A percentile compares a stretch with the other conserved stretches of the same genome.
Conservation (phyloP, 2,797 vertebrate species). For the Podarcis lilfordi region DNA sequence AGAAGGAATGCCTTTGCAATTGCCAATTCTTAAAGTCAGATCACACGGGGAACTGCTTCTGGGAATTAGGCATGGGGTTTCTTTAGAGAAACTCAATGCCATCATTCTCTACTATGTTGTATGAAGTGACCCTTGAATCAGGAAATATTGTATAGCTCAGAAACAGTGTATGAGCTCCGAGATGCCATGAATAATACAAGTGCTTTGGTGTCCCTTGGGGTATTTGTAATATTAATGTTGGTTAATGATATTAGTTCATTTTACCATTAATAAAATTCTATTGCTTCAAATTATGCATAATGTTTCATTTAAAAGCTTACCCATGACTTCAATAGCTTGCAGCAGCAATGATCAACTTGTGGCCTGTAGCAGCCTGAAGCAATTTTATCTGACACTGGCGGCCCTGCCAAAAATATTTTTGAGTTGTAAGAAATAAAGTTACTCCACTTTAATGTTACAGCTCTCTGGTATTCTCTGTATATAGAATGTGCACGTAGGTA, state of each 20-base stretch:
- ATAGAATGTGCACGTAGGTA: neutral
- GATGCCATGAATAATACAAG: slow-evolving; percentile 68
- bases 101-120: neutral
- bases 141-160: neutral
- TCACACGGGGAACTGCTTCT: neutral
- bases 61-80: neutral
- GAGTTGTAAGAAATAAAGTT: neutral
- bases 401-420: slow-evolving; percentile 2
- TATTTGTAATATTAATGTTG: slow-evolving; percentile 73
- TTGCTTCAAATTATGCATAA: slow-evolving; percentile 73
- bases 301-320: slow-evolving; percentile 74
- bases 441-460: neutral
- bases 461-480: neutral
- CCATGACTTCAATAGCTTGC: slow-evolving; percentile 62
- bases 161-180: slow-evolving; percentile 39
- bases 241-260: slow-evolving; percentile 76
- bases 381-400: neutral
- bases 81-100: neutral
- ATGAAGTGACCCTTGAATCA: neutral
- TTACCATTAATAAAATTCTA: slow-evolving; percentile 74
- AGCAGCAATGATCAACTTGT: slow-evolving; percentile 33
- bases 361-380: neutral
- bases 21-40: neutral
- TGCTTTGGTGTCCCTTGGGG: slow-evolving; percentile 70
- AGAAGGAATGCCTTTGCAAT: neutral